Evolutionary conservation across 1,140 invertebrate genomes (phyloP), one percentile per base, ranked within the genome.

Genomic region (Hylaeus anthracinus): DNA sequence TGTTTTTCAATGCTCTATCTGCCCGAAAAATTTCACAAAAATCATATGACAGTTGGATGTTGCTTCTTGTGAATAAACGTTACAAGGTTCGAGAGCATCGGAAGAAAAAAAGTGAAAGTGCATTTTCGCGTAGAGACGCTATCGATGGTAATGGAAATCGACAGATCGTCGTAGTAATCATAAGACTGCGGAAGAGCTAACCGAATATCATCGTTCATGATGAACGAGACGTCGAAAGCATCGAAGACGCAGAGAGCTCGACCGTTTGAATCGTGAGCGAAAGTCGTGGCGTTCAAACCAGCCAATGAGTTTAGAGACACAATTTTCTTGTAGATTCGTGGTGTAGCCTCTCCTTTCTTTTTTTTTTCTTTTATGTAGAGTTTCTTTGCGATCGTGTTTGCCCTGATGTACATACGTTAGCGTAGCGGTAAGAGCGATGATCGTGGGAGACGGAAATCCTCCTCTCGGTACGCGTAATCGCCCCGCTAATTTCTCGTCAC

Each of bases 111-210:
- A 82, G 71, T 71, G 56, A 75, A 80, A 86, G 73, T 56, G 70
- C 0, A 61, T 76, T 77, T 77, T 81, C 56, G 61, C 45, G 72
- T 41, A 60, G 12, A 55, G 41, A 76, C 51, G 73, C 67, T 43
- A 61, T 63, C 58, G 63, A 64, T 48, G 10, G 45, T 70, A 41
- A 51, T 26, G 9, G 26, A 76, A 63, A 70, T 12, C 69, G 67
- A 77, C n/a, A 12, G 39, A 56, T 72, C 45, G 53, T 67, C 56
- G 67, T 72, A 83, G 73, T 48, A 82, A 69, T 84, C 61, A 85
- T 71, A 88, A 85, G 83, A 88, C 82, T 87, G 85, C 51, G 80
- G 65, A 83, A 69, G 61, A 88, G 67, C 12, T 61, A 65, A 75
- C 48, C 48, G 70, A 63, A 69, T 60, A 53, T 72, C 53, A 55